Evolutionary conservation across 2,888 invertebrate genomes (phyloP).

Genomic region (Tipula helvola): DNA sequence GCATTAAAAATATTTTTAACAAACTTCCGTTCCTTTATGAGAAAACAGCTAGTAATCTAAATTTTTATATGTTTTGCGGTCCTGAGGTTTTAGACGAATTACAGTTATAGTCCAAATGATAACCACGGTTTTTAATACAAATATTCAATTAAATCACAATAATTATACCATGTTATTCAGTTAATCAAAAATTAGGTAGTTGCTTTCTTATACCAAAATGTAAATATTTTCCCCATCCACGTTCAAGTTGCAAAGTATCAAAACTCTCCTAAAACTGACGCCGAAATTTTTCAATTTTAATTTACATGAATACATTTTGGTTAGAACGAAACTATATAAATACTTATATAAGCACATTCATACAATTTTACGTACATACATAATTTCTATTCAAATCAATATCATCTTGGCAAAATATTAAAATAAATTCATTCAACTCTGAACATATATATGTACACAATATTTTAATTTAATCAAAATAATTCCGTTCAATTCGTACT

Average conservation of each 20-base stretch:
- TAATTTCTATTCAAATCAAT: conserved; percentile 4
- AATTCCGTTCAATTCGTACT: not conserved
- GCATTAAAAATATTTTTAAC: no score
- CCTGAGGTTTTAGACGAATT: not conserved
- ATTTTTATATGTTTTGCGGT: not conserved
- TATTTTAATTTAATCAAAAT: not conserved
- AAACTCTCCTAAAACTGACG: not conserved
- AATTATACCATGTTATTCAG: not conserved
- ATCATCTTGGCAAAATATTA: not conserved
- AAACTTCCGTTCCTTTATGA: not conserved
- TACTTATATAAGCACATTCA: not conserved
- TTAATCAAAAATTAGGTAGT: not conserved
- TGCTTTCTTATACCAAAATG: not conserved
- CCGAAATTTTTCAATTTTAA: not conserved
- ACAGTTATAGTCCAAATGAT: not conserved
- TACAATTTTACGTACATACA: not conserved
- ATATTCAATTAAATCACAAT: no score
- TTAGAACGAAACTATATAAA: not conserved
- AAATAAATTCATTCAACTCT: not conserved
- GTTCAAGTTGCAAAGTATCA: not conserved
- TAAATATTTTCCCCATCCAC: no score
- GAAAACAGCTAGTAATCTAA: not conserved
- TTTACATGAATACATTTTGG: not conserved
- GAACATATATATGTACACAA: not conserved
- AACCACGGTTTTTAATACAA: no score